phyloP scores from a whole-genome alignment of 2,797 vertebrate species.

The Crenuchus spilurus region DNA sequence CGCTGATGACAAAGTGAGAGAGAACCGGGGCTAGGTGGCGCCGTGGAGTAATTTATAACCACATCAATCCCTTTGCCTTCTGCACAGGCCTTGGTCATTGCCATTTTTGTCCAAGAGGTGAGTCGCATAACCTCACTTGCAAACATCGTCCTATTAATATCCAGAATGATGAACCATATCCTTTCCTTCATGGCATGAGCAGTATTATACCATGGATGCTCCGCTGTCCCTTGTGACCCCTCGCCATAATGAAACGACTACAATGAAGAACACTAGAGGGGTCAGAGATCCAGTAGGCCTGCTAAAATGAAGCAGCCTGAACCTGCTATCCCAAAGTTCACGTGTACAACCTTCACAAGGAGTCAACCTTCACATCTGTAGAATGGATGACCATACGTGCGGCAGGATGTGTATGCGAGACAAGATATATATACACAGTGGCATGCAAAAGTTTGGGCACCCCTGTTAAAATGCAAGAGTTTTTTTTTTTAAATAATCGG shows the following conservation, averaged over 20 bases:
- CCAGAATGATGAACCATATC: slow-evolving; percentile 77
- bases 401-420: too few relatives aligned
- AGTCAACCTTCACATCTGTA: neutral
- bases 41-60: slow-evolving; percentile 85
- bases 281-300: slow-evolving; percentile 33
- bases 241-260: slow-evolving; percentile 54
- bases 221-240: slow-evolving; percentile 74
- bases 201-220: slow-evolving; percentile 71
- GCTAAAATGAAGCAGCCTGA: neutral
- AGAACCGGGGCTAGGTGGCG: slow-evolving; percentile 80
- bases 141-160: slow-evolving; percentile 80
- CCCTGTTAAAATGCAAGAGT: too few relatives aligned
- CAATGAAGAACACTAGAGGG: slow-evolving; percentile 36
- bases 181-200: slow-evolving; percentile 75
- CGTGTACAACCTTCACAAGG: neutral
- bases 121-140: slow-evolving; percentile 80
- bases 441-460: too few relatives aligned
- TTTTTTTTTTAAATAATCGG: too few relatives aligned
- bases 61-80: slow-evolving; percentile 83
- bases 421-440: too few relatives aligned
- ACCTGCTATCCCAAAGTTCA: slow-evolving; percentile 11
- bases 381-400: neutral
- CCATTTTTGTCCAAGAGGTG: slow-evolving; percentile 82
- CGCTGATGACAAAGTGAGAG: slow-evolving; percentile 78
- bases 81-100: slow-evolving; percentile 81